Evolutionary conservation across 2,113 vertebrate species (phyloP).

Genomic region (Clupea harengus): DNA sequence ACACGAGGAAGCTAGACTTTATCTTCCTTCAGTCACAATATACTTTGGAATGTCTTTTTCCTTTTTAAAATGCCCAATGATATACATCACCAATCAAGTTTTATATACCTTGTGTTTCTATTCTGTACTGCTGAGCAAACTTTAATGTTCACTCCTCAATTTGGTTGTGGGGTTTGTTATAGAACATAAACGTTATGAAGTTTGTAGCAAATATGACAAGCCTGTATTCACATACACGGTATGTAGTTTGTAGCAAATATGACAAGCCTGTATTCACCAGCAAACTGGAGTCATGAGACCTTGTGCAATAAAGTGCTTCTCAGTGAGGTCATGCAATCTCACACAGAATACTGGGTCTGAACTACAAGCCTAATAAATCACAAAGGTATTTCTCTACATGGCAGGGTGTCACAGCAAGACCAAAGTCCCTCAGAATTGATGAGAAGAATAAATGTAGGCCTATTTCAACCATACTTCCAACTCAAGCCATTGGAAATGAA

Average conservation of each 20-base stretch:
- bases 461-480: not conserved
- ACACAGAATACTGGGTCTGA: not conserved
- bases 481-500: not conserved
- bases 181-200: not conserved
- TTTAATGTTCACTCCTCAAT: not conserved
- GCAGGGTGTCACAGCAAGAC: not conserved
- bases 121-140: not conserved
- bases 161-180: not conserved
- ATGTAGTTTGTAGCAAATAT: no score
- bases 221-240: no score
- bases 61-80: not conserved
- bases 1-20: not conserved
- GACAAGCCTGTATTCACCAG: not conserved
- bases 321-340: not conserved
- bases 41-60: not conserved
- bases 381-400: not conserved
- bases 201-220: no score
- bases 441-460: not conserved
- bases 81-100: not conserved
- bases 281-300: not conserved
- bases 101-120: not conserved
- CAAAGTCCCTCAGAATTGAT: not conserved
- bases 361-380: not conserved
- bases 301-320: not conserved
- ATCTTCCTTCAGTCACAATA: not conserved